Evolutionary conservation across 2,888 invertebrate genomes (phyloP).

Genomic region (Synergus gifuensis): DNA sequence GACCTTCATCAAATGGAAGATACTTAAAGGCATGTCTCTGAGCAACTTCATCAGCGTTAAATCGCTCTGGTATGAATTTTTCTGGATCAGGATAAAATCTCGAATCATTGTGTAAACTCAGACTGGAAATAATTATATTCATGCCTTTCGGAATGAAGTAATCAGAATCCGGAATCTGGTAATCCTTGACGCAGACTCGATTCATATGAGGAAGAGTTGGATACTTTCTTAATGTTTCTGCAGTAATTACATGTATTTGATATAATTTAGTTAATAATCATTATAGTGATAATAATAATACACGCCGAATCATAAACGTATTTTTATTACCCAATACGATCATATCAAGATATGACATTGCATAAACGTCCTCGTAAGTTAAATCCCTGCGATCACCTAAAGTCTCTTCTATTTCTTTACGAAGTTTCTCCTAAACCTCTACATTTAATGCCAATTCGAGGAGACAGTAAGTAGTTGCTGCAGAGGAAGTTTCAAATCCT

Average conservation of each 20-base stretch:
- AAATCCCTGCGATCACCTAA: constrained; percentile 60
- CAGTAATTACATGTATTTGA: neutral
- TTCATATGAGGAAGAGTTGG: constrained; percentile 64
- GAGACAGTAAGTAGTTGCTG: constrained; percentile 76
- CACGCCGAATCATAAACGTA: too few relatives aligned
- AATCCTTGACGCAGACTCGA: constrained; percentile 62
- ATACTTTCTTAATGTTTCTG: constrained; percentile 66
- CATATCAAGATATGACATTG: constrained; percentile 77
- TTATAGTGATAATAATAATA: too few relatives aligned
- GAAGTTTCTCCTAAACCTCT: constrained; percentile 72
- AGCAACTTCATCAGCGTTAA: constrained; percentile 39
- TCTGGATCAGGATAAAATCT: constrained; percentile 45
- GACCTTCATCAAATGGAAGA: constrained; percentile 40
- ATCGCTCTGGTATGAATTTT: constrained; percentile 43
- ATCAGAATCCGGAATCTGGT: constrained; percentile 54
- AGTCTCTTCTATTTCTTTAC: constrained; percentile 70
- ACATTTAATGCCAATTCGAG: constrained; percentile 75
- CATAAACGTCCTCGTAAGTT: constrained; percentile 75
- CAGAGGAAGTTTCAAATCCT: constrained; percentile 79
- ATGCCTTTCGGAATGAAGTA: constrained; percentile 61
- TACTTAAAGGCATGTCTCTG: constrained; percentile 40
- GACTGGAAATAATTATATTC: constrained; percentile 36
- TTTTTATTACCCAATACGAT: constrained; percentile 70
- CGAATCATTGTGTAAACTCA: constrained; percentile 42
- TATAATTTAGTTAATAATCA: too few relatives aligned